Evolutionary conservation across 2,113 vertebrate species (phyloP).

Genomic region (Dipodomys ordii): DNA sequence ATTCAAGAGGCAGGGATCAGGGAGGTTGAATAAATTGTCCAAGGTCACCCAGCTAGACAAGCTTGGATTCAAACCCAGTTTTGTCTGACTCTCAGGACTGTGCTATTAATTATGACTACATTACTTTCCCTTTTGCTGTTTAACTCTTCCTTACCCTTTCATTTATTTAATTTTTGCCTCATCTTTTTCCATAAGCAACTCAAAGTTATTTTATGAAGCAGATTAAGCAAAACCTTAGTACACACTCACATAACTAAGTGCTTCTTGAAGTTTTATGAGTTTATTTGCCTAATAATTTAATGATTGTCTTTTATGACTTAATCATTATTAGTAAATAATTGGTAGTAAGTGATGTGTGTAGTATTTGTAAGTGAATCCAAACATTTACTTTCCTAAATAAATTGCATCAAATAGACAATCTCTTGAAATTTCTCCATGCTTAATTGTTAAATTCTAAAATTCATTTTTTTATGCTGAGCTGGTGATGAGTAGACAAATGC

Average conservation of each 20-base stretch:
- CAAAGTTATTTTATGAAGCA: conserved; percentile 58
- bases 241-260: background rate
- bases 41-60: conserved; percentile 38
- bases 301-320: conserved; percentile 37
- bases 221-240: background rate
- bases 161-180: conserved; percentile 23
- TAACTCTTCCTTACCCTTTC: conserved; percentile 29
- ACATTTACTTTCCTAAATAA: background rate
- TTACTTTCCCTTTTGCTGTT: conserved; percentile 15
- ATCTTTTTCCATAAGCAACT: conserved; percentile 36
- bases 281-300: conserved; percentile 39
- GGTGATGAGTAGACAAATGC: background rate
- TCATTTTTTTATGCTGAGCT: conserved; percentile 17
- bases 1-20: background rate
- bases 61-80: conserved; percentile 51
- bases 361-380: background rate
- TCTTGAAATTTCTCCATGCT: conserved; percentile 15
- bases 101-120: conserved; percentile 19
- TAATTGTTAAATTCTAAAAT: conserved; percentile 16
- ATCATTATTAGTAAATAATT: conserved; percentile 7
- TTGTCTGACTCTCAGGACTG: conserved; percentile 35
- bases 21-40: background rate
- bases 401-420: background rate
- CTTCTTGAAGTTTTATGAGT: background rate
- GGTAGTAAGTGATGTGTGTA: background rate